phyloP scores from a whole-genome alignment of 1,140 invertebrate species.

The Trichoplusia ni region DNA sequence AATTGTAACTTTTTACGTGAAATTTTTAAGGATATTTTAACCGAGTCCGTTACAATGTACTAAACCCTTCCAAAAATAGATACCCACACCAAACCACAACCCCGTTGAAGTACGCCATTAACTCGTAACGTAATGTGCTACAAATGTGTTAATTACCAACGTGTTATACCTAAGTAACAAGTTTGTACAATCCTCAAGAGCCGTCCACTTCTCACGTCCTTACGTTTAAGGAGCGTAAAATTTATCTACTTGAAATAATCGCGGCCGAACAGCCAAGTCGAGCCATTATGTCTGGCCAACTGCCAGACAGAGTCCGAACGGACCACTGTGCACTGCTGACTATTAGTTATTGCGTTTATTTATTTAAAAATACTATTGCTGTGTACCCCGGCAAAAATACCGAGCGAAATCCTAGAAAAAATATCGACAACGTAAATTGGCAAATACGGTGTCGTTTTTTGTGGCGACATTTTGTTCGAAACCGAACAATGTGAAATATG shows the following conservation, averaged over 20 bases:
- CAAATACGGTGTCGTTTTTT: constrained; percentile 1
- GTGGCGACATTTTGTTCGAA: too few species aligned
- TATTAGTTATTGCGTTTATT: constrained; percentile 38
- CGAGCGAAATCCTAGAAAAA: too few species aligned
- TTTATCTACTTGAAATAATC: constrained; percentile 60
- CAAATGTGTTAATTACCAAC: too few species aligned
- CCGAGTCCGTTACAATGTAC: too few species aligned
- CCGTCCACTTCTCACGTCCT: constrained; percentile 45
- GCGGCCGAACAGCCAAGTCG: constrained; percentile 44
- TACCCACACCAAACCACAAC: not conserved
- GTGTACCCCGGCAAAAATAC: constrained; percentile 4
- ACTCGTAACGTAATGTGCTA: not conserved
- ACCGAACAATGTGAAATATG: too few species aligned
- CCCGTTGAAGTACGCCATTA: not conserved
- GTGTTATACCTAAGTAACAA: not conserved
- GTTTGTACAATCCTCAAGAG: not conserved
- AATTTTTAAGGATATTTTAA: too few species aligned
- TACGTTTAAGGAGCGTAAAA: constrained; percentile 54
- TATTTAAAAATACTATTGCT: constrained; percentile 29
- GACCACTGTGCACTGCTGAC: constrained; percentile 31
- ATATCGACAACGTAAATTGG: too few species aligned
- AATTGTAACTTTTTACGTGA: too few species aligned
- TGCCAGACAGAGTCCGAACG: constrained; percentile 40
- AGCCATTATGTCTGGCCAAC: constrained; percentile 44
- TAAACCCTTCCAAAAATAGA: too few species aligned